Base-by-base conservation (phyloP, 1,140 invertebrate species). In the Zaprionus gabonicus region DNA sequence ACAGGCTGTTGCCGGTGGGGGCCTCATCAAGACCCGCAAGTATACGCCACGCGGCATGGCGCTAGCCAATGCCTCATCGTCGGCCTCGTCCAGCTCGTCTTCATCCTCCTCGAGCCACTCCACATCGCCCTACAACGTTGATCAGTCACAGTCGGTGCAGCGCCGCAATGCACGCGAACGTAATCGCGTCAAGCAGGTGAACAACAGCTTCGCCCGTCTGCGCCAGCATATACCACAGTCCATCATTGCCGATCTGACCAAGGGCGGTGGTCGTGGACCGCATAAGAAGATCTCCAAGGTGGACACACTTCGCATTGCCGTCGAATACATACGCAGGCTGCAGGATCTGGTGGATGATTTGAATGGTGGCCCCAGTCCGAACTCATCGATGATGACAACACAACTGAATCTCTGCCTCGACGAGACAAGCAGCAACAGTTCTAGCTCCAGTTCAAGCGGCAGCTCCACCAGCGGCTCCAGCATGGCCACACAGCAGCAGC, bases 181-280 rank as follows among this genome's bases (percentile, higher is more conserved):
- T 41, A 99, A 99, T 93, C 95, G 98, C 53, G 98, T 99, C 12
- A 98, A 98, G 92, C 97, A 98, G 94, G 97, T 98, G 78, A 99
- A 99, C 94, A 97, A 98, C 82, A 97, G 98, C 70, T 98, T 98
- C 92, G 97, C 97, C 9, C 97, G 96, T 1, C 93, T 98, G 2
- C 94, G 97, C 2, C 96, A 98, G 71, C 97, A 98, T 82, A 97
- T 98, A 60, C 98, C 98, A 0, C 94, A 95, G 60, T 95, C 95
- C 63, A 96, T 97, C 1, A 95, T 95, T 5, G 95, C 95, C 80
- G 96, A 95, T 69, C 94, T 97, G 60, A 94, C 94, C 15, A 94
- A 95, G 23, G 84, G 84, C 36, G 95, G 95, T 10, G 95, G 96
- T 1, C 94, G 96, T 70, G 95, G 96, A 28, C 95, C 95, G 2